A percentile compares a stretch with the other conserved stretches of the same genome.
phyloP scores from a whole-genome alignment of 1,140 invertebrate genomes.

The Pseudobourletiella spinata region DNA sequence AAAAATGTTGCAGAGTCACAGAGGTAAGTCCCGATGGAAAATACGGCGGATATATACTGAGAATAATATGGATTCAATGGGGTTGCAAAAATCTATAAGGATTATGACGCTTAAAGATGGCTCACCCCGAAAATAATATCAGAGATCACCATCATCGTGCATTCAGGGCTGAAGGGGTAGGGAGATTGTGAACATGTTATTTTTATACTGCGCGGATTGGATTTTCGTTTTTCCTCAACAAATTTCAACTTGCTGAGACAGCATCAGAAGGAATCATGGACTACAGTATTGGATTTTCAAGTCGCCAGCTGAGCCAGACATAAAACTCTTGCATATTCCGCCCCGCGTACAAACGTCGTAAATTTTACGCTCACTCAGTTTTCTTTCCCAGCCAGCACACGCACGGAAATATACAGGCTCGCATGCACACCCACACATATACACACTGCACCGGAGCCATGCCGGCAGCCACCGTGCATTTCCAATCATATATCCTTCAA shows the following conservation, averaged over 20 bases:
- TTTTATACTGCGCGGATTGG: neutral
- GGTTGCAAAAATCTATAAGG: neutral
- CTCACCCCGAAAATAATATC: neutral
- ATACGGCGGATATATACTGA: too few species aligned
- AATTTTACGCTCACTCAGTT: neutral
- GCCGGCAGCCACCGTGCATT: neutral
- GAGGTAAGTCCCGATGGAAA: too few species aligned
- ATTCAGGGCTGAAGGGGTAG: neutral
- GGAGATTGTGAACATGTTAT: neutral
- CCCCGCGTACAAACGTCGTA: constrained; percentile 4
- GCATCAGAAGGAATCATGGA: too few species aligned
- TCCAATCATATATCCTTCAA: neutral
- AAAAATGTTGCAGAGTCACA: too few species aligned
- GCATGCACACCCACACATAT: constrained; percentile 1
- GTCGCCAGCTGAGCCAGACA: constrained; percentile 21
- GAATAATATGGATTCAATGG: neutral
- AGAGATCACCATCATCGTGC: neutral
- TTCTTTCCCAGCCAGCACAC: neutral
- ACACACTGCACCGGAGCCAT: neutral
- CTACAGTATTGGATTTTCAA: too few species aligned
- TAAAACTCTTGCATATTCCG: constrained; percentile 27
- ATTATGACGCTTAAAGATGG: too few species aligned
- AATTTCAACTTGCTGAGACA: constrained; percentile 14
- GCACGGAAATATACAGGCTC: neutral
- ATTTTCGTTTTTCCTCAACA: neutral